Conservation (phyloP, 30 jellyfish, hydroid and myxozoan genomes). For the Clytia hemisphaerica region DNA sequence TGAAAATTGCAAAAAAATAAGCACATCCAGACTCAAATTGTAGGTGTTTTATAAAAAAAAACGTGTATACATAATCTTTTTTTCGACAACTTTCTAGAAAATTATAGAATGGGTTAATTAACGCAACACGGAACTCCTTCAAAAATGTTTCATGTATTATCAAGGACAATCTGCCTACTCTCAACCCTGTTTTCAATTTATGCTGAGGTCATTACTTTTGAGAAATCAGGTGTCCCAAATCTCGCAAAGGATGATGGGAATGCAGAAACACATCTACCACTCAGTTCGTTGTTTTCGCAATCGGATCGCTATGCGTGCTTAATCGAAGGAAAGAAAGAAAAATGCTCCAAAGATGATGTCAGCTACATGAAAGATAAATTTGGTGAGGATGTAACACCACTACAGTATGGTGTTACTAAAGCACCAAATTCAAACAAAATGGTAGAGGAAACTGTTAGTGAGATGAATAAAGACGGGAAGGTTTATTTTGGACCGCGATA, state of each 20-base stretch:
- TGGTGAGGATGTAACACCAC: neutral
- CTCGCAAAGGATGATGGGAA: too few species aligned
- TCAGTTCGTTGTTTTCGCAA: conserved; percentile 15
- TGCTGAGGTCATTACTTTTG: neutral
- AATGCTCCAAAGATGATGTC: neutral
- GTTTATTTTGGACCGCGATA: conserved; percentile 56
- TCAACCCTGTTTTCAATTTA: neutral
- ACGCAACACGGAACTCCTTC: neutral
- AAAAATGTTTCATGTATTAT: too few species aligned
- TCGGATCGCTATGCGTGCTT: conserved; percentile 26
- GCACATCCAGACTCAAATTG: neutral
- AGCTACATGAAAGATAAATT: neutral
- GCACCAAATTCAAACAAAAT: neutral
- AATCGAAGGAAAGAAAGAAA: conserved; percentile 12
- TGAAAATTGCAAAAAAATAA: too few species aligned
- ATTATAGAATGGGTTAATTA: neutral
- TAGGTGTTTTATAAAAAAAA: neutral
- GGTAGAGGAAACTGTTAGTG: neutral
- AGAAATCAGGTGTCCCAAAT: neutral
- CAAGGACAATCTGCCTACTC: too few species aligned
- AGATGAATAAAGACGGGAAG: neutral
- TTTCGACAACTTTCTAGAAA: neutral
- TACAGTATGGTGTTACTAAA: too few species aligned
- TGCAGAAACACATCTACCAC: conserved; percentile 17
- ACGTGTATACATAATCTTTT: neutral